These are phyloP conservation scores for Lamprotornis superbus DNA, from an alignment of 2,113 vertebrate genomes.

Conservation along the genomic window DNA sequence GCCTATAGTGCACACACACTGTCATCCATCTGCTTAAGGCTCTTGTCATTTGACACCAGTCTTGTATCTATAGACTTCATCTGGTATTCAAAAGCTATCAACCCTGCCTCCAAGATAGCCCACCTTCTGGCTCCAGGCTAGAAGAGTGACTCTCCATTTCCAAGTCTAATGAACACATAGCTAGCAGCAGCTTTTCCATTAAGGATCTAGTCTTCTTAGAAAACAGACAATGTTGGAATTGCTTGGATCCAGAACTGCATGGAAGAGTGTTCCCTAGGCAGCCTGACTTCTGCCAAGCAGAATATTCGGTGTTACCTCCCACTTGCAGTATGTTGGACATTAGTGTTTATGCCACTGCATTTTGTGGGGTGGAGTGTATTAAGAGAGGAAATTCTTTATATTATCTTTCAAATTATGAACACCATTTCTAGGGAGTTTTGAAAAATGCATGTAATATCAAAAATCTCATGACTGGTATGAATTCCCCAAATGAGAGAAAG, in stretches of 20 bases:
- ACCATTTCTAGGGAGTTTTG: neutral
- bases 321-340: neutral
- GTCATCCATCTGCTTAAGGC: constrained; percentile 75
- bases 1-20: constrained; percentile 60
- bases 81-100: constrained; percentile 71
- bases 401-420: neutral
- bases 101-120: constrained; percentile 67
- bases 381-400: neutral
- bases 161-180: constrained; percentile 64
- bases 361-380: neutral
- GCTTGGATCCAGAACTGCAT: constrained; percentile 23
- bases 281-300: neutral
- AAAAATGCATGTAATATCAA: neutral
- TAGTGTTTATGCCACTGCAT: neutral
- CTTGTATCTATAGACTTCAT: constrained; percentile 70
- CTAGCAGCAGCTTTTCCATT: constrained; percentile 36
- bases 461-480: neutral
- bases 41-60: constrained; percentile 73
- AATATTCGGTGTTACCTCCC: rapidly evolving
- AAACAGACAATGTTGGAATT: constrained; percentile 21
- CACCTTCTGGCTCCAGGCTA: constrained; percentile 68
- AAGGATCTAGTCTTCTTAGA: constrained; percentile 30
- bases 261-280: neutral
- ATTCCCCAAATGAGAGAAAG: neutral
- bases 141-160: constrained; percentile 66